These are phyloP conservation scores for Drosophila ananassae DNA, from an alignment of 1,140 invertebrate species.

Conservation along the genomic window DNA sequence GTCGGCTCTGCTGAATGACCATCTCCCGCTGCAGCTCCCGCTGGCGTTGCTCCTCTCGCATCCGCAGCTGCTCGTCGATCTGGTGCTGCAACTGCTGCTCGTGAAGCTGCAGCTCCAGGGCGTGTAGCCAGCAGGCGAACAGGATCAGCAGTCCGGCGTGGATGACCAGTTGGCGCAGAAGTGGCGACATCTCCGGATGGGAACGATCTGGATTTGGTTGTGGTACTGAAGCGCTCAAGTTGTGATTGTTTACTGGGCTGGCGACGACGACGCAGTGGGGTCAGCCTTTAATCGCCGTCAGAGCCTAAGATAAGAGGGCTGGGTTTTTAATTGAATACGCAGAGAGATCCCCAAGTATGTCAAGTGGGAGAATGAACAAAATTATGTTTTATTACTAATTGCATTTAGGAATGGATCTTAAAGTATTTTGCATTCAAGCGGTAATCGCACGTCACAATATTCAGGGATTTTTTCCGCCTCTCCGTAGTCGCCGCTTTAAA, in stretches of 20 bases:
- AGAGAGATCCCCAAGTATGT: slow-evolving; percentile 28
- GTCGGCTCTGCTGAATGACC: slow-evolving; percentile 49
- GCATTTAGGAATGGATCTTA: neutral
- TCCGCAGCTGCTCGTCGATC: slow-evolving; percentile 50
- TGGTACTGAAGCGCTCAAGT: slow-evolving; percentile 40
- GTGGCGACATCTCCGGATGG: slow-evolving; percentile 39
- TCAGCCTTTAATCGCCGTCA: slow-evolving; percentile 37
- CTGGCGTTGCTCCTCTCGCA: slow-evolving; percentile 50
- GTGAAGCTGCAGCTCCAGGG: slow-evolving; percentile 59
- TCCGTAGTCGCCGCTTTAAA: neutral
- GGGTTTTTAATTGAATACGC: slow-evolving; percentile 40
- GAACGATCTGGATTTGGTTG: neutral
- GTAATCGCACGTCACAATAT: slow-evolving; percentile 1
- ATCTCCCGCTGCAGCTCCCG: slow-evolving; percentile 54
- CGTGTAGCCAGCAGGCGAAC: slow-evolving; percentile 54
- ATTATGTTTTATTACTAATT: slow-evolving; percentile 24
- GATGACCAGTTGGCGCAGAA: slow-evolving; percentile 42
- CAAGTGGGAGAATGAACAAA: slow-evolving; percentile 27
- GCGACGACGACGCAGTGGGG: slow-evolving; percentile 21
- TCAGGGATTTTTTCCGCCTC: neutral
- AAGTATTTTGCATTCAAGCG: neutral
- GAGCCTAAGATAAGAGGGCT: slow-evolving; percentile 48
- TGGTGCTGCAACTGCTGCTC: slow-evolving; percentile 67
- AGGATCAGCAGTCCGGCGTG: slow-evolving; percentile 53
- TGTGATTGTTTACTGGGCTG: slow-evolving; percentile 58